phyloP scores from a whole-genome alignment of 2,888 invertebrate genomes.

The Rosalia funebris region DNA sequence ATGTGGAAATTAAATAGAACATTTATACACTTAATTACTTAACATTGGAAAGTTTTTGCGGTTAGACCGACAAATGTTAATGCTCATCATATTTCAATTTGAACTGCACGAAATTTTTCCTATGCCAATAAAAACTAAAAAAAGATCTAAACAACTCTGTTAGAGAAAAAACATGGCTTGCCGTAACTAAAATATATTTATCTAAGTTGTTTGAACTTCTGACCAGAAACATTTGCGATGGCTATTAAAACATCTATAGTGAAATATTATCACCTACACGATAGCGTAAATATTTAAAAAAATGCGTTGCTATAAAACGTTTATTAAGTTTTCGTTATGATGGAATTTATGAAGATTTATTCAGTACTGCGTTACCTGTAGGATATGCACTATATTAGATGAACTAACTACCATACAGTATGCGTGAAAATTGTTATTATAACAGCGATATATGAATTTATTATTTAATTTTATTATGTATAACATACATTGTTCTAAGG shows the following conservation, averaged over 20 bases:
- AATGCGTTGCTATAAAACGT: background rate
- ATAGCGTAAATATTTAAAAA: slow-evolving; percentile 5
- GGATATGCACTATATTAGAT: no score
- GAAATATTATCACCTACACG: background rate
- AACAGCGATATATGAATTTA: no score
- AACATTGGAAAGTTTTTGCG: background rate
- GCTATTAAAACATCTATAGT: background rate
- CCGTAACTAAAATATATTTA: background rate
- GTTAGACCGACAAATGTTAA: background rate
- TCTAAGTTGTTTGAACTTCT: slow-evolving; percentile 1
- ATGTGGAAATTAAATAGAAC: background rate
- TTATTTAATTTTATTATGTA: no score
- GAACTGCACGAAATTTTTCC: background rate
- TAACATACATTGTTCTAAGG: no score
- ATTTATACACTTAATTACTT: background rate
- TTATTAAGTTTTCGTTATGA: background rate
- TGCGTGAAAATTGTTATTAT: no score
- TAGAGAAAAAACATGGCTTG: background rate
- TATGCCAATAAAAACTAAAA: background rate
- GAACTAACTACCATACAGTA: no score
- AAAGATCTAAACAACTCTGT: background rate
- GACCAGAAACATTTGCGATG: background rate
- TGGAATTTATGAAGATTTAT: no score
- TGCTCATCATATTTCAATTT: background rate
- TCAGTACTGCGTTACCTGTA: no score